Evolutionary conservation across 1,140 invertebrate species (phyloP).

Genomic region (Pseudobourletiella spinata): DNA sequence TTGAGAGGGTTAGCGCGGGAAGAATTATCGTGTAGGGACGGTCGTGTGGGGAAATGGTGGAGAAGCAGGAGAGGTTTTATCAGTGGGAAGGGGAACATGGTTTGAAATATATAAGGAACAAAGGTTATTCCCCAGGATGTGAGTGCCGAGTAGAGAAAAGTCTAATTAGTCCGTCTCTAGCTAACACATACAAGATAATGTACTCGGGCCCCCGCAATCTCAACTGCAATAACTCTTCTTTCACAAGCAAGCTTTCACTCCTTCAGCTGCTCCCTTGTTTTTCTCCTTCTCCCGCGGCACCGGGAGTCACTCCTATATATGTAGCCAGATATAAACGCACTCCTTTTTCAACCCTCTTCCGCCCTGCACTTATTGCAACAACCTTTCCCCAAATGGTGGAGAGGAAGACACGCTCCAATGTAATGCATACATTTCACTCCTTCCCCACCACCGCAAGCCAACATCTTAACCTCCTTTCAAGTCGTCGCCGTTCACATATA

Average conservation of each 20-base stretch:
- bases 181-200: conserved; percentile 31
- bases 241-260: neutral
- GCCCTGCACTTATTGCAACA: neutral
- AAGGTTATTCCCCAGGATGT: conserved; percentile 16
- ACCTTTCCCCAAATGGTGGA: too few species aligned
- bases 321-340: too few species aligned
- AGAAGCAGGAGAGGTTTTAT: conserved; percentile 3
- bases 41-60: neutral
- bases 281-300: neutral
- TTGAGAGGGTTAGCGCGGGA: too few species aligned
- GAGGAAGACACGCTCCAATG: too few species aligned
- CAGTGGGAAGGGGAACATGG: conserved; percentile 1
- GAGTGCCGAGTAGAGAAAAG: conserved; percentile 25
- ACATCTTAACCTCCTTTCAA: too few species aligned
- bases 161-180: conserved; percentile 28
- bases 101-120: conserved; percentile 13
- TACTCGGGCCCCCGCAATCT: conserved; percentile 16
- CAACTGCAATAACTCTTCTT: conserved; percentile 23
- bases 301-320: too few species aligned
- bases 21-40: neutral
- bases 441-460: too few species aligned
- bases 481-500: too few species aligned
- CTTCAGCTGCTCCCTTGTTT: neutral
- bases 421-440: too few species aligned
- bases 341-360: neutral